phyloP scores from a whole-genome alignment of 2,113 vertebrate species.

The Puntigrus tetrazona region DNA sequence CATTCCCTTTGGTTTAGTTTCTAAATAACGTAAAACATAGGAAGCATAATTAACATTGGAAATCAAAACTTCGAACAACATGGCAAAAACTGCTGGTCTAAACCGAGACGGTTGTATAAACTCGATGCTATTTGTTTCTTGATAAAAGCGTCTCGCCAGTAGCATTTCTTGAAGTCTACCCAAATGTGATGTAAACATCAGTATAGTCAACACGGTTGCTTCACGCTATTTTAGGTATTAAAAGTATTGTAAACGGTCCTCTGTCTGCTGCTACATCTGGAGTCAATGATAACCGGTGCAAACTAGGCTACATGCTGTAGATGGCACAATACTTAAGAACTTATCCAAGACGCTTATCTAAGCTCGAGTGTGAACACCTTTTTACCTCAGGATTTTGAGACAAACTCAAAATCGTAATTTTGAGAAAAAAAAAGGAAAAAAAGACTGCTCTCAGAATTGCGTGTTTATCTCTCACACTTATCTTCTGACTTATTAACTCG shows the following conservation, averaged over 20 bases:
- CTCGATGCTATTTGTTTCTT: background rate
- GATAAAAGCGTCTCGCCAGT: background rate
- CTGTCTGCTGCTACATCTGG: slow-evolving; percentile 29
- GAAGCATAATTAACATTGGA: background rate
- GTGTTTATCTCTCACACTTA: too few species aligned
- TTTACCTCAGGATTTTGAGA: too few species aligned
- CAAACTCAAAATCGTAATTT: too few species aligned
- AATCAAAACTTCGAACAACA: background rate
- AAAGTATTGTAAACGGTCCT: background rate
- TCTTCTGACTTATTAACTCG: too few species aligned
- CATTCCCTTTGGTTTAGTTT: slow-evolving; percentile 13
- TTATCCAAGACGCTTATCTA: background rate
- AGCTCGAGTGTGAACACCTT: background rate
- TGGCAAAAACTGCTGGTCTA: background rate
- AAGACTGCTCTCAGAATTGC: too few species aligned
- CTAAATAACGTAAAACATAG: background rate
- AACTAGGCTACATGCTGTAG: background rate
- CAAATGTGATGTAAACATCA: background rate
- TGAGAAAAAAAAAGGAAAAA: too few species aligned
- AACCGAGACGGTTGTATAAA: background rate
- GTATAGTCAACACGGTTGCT: background rate
- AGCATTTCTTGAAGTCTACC: background rate
- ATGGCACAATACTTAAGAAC: background rate
- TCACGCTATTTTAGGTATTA: background rate
- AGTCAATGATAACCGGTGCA: background rate